A percentile compares a stretch with the other conserved stretches of the same genome.
These are phyloP conservation scores for Staurois parvus DNA, from an alignment of 2,797 vertebrate species.

Conservation along the genomic window DNA sequence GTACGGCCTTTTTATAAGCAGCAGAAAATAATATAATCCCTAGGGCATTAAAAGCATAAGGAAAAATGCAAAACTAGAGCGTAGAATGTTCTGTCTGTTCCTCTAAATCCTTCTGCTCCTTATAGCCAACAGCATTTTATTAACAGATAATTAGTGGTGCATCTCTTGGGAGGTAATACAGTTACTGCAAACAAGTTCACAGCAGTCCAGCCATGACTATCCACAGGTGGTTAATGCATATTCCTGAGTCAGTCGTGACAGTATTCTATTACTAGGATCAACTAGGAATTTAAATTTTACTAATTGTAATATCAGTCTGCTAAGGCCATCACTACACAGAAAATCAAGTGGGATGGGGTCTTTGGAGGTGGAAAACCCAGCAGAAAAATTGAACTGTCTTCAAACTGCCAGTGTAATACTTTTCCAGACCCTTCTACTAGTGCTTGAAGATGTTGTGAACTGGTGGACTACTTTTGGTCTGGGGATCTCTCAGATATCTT, in stretches of 20 bases:
- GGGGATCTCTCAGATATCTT: neutral
- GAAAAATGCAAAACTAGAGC: neutral
- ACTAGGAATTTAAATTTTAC: conserved; percentile 49
- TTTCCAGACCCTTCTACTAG: conserved; percentile 8
- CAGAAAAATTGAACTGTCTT: conserved; percentile 40
- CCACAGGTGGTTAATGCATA: conserved; percentile 45
- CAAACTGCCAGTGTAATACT: conserved; percentile 17
- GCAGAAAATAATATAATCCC: neutral
- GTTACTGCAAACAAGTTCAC: neutral
- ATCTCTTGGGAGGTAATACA: neutral
- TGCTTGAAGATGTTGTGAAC: neutral
- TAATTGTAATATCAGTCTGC: conserved; percentile 36
- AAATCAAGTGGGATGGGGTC: conserved; percentile 23
- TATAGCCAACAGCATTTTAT: conserved; percentile 17
- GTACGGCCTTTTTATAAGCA: too few species aligned
- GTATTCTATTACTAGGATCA: conserved; percentile 43
- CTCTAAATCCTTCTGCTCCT: neutral
- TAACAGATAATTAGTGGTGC: conserved; percentile 38
- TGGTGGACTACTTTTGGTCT: neutral
- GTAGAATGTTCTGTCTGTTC: neutral
- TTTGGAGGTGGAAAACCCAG: conserved; percentile 8
- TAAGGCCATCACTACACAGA: conserved; percentile 43
- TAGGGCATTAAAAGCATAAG: neutral
- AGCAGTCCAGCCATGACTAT: conserved; percentile 10
- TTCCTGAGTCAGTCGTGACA: conserved; percentile 42